Evolutionary conservation across 2,888 invertebrate species (phyloP).

Genomic region (Parnassius smintheus): DNA sequence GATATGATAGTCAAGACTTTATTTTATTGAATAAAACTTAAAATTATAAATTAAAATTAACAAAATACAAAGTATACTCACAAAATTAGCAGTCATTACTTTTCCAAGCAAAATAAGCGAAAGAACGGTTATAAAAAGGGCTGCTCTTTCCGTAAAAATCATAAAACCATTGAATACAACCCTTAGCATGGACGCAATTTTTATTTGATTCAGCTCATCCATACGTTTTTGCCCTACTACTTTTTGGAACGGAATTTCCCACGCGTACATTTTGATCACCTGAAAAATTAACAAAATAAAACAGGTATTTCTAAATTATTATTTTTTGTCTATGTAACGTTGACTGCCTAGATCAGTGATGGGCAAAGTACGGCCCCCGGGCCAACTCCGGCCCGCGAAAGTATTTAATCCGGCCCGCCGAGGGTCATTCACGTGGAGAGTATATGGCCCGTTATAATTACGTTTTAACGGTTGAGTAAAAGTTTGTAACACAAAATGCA

Average conservation of each 20-base stretch:
- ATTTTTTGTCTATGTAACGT: too few species aligned
- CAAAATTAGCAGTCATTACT: constrained; percentile 85
- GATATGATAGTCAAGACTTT: too few species aligned
- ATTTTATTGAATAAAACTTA: not conserved
- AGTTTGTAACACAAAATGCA: too few species aligned
- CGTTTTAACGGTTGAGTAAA: too few species aligned
- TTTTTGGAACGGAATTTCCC: constrained; percentile 94
- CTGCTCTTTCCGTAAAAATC: constrained; percentile 90
- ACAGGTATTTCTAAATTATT: not conserved
- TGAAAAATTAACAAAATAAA: constrained; percentile 49
- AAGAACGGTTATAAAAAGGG: constrained; percentile 88
- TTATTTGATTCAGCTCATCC: constrained; percentile 79
- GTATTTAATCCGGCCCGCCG: too few species aligned
- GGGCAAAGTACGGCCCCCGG: too few species aligned
- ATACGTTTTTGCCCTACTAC: constrained; percentile 87
- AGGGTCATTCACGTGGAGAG: too few species aligned
- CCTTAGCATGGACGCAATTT: constrained; percentile 83
- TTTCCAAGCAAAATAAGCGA: constrained; percentile 85
- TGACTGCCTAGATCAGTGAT: too few species aligned
- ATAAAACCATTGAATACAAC: constrained; percentile 87
- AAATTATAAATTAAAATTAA: not conserved
- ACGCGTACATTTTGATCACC: constrained; percentile 98
- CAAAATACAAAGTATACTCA: constrained; percentile 51
- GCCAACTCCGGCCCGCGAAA: too few species aligned
- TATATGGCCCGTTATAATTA: too few species aligned